These are phyloP conservation scores for Antedon mediterranea DNA, from an alignment of 53 echinoderm and acorn worm species.

Conservation along the genomic window DNA sequence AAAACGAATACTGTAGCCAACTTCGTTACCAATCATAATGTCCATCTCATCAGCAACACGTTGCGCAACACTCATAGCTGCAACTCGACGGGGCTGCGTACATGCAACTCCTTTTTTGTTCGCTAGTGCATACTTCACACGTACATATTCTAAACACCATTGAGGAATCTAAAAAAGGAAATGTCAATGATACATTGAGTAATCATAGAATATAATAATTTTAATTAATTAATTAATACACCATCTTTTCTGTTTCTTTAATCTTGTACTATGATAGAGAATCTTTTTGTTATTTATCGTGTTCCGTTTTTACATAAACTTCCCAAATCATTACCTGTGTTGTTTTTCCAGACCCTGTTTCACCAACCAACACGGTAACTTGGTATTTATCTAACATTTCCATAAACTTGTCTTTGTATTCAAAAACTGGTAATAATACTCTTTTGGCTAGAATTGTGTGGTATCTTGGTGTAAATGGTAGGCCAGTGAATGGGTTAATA, in stretches of 20 bases:
- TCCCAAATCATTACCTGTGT: slow-evolving; percentile 68
- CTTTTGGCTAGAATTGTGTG: slow-evolving; percentile 68
- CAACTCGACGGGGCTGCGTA: slow-evolving; percentile 89
- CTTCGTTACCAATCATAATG: slow-evolving; percentile 63
- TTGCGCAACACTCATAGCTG: slow-evolving; percentile 98
- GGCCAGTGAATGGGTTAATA: slow-evolving; percentile 39
- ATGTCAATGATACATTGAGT: too few relatives aligned
- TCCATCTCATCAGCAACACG: slow-evolving; percentile 95
- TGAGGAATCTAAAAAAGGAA: slow-evolving; percentile 99
- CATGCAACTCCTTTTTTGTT: slow-evolving; percentile 76
- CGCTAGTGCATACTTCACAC: slow-evolving; percentile 50
- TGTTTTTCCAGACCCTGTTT: slow-evolving; percentile 96
- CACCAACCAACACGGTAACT: slow-evolving; percentile 87
- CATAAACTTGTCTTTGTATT: slow-evolving; percentile 85
- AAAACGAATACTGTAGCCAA: slow-evolving; percentile 93
- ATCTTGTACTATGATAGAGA: too few relatives aligned
- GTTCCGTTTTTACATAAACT: background rate
- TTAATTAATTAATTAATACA: too few relatives aligned
- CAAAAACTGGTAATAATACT: slow-evolving; percentile 72
- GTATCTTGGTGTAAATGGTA: slow-evolving; percentile 56
- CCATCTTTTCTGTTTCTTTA: too few relatives aligned
- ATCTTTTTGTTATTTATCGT: too few relatives aligned
- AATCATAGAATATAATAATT: too few relatives aligned
- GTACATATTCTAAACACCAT: slow-evolving; percentile 88
- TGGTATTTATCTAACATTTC: slow-evolving; percentile 75